Base-by-base conservation (phyloP, 2,888 invertebrate genomes). In the Agapostemon virescens region DNA sequence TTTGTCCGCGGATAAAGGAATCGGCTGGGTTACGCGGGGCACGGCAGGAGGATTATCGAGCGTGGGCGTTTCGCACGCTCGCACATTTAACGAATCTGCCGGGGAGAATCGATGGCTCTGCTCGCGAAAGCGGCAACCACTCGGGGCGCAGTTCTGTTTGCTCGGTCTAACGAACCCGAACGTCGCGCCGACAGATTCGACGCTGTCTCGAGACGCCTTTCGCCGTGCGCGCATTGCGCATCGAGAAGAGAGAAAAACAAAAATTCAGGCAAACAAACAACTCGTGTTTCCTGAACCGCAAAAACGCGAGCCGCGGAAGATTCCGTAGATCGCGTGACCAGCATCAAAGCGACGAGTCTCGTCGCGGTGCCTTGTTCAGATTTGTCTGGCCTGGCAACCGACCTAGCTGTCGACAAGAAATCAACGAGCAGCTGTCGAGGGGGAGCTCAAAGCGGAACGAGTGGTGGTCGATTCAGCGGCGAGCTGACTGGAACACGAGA, bases 391-490 rank as follows among this genome's bases (percentile, higher is more conserved):
- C 23, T 26, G 6, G 26, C 52, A 26, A 26, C 38, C 38, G 49
- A 42, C 61, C 67, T 70, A 71, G 45, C 49, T 64, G 40, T 20
- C 40, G 61, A 61, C 72, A 52, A 81, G 76, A 68, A 67, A 75
- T 81, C 75, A 76, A 71, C 71, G 49, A 42, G 73, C 36, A 23
- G 55, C 26, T 42, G 23, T 36, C 6, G 52, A 7, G 70, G 13
- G 38, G 55, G 38, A 20, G 70, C 69, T 75, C 58, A 75, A 74
- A 68, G 81, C 42, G 70, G 23, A 49, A 26, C 33, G 38, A 36
- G 15, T n/a, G 76, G 58, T 74, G 72, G 77, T 77, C 82, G 82
- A 82, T 82, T 74, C 77, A 68, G 68, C 77, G 72, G 45, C 63
- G 40, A 70, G 63, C 71, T 38, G 42, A 45, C 23, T 13, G 52